phyloP scores from a whole-genome alignment of 2,888 invertebrate genomes.

The Podotricha telesiphe region DNA sequence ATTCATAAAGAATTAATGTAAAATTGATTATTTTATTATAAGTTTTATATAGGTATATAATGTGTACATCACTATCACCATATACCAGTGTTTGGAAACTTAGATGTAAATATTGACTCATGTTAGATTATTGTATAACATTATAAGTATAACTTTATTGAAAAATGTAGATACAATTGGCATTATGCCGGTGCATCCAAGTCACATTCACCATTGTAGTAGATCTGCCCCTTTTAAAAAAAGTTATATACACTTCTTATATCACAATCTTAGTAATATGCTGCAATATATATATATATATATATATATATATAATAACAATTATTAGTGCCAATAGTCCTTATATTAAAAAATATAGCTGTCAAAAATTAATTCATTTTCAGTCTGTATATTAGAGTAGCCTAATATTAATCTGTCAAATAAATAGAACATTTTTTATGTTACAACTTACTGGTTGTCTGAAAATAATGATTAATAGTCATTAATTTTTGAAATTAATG shows the following conservation, averaged over 20 bases:
- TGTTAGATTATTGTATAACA: slow-evolving; percentile 43
- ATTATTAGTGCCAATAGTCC: slow-evolving; percentile 26
- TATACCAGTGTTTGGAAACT: slow-evolving; percentile 20
- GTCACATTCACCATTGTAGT: slow-evolving; percentile 14
- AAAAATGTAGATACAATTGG: slow-evolving; percentile 34
- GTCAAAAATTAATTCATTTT: slow-evolving; percentile 1
- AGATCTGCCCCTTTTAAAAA: slow-evolving; percentile 23
- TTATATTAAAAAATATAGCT: not conserved
- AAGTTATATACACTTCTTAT: slow-evolving; percentile 2
- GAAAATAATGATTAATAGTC: not conserved
- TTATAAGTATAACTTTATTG: slow-evolving; percentile 49
- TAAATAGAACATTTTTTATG: not conserved
- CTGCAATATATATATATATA: slow-evolving; percentile 11
- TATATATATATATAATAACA: too few relatives aligned
- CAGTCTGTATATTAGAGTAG: slow-evolving; percentile 12
- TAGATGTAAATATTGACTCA: slow-evolving; percentile 54
- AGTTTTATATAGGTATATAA: too few relatives aligned
- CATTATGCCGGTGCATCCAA: slow-evolving; percentile 30
- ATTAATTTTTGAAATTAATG: slow-evolving; percentile 3
- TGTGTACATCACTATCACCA: slow-evolving; percentile 13
- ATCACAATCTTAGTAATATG: slow-evolving; percentile 1
- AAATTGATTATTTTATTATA: too few relatives aligned
- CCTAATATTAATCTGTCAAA: not conserved
- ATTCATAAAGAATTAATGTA: not conserved
- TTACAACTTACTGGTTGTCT: not conserved